Percentiles rank a stretch among this genome's conserved stretches.
These are phyloP conservation scores for Prostheceraeus crozeri DNA, from an alignment of 2,888 invertebrate species.

Conservation along the genomic window DNA sequence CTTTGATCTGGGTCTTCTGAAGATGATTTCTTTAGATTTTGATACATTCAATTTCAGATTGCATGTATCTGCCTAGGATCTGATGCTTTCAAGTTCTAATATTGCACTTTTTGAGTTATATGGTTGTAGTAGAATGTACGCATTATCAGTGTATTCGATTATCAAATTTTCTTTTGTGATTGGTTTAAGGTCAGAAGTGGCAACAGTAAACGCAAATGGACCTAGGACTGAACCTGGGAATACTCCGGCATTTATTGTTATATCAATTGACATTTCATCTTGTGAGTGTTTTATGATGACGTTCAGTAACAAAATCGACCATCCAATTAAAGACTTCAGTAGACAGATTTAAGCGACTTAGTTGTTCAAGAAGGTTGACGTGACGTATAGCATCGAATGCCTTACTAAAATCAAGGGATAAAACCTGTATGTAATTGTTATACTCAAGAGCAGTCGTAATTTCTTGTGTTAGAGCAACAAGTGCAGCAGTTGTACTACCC, in stretches of 20 bases:
- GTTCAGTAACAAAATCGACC: constrained; percentile 17
- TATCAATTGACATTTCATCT: constrained; percentile 8
- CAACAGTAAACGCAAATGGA: constrained; percentile 20
- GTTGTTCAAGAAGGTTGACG: constrained; percentile 26
- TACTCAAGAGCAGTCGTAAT: constrained; percentile 16
- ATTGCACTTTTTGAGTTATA: not conserved
- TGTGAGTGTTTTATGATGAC: constrained; percentile 22
- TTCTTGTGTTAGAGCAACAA: constrained; percentile 25
- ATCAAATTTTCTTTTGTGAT: not conserved
- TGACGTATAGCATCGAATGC: constrained; percentile 23
- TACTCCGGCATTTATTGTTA: constrained; percentile 19
- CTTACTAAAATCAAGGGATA: constrained; percentile 23
- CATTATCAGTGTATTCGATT: constrained; percentile 20
- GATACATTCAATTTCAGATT: constrained; percentile 10
- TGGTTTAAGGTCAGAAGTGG: constrained; percentile 19
- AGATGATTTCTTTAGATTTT: constrained; percentile 10
- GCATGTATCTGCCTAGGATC: not conserved
- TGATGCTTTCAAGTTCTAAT: constrained; percentile 8
- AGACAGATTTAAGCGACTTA: constrained; percentile 3
- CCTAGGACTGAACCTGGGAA: constrained; percentile 27
- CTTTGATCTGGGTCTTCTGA: constrained; percentile 10
- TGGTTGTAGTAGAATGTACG: constrained; percentile 7
- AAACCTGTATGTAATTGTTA: constrained; percentile 17
- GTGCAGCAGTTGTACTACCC: constrained; percentile 21
- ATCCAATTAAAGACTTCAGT: constrained; percentile 24